Conservation (phyloP, 2,113 vertebrate species). For the Aythya baeri region DNA sequence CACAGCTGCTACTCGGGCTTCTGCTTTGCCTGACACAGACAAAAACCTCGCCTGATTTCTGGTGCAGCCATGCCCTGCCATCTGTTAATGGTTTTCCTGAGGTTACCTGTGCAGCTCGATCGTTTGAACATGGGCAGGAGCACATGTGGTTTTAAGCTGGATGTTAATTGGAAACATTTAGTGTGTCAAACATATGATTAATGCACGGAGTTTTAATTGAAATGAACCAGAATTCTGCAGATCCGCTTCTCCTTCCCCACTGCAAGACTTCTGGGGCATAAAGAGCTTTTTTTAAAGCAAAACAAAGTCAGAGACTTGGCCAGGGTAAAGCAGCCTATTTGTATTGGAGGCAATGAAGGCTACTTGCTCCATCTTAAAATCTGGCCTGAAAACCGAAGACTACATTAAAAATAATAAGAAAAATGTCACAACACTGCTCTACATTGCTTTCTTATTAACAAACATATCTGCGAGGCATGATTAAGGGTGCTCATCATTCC, state of each 20-base stretch:
- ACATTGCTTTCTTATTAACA: constrained; percentile 5
- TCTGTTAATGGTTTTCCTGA: constrained; percentile 71
- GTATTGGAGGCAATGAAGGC: not conserved
- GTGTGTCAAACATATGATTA: constrained; percentile 72
- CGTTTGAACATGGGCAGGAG: constrained; percentile 54
- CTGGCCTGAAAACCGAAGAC: not conserved
- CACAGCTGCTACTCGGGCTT: constrained; percentile 2
- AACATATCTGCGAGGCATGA: constrained; percentile 3
- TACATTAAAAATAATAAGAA: not conserved
- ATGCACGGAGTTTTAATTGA: constrained; percentile 71
- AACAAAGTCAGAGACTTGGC: not conserved
- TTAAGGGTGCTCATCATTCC: constrained; percentile 12
- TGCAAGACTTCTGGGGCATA: not conserved
- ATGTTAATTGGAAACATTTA: constrained; percentile 79
- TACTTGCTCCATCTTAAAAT: not conserved
- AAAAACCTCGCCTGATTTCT: not conserved
- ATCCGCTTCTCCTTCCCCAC: constrained; percentile 20
- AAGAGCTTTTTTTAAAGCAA: constrained; percentile 13
- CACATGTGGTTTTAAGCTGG: constrained; percentile 77
- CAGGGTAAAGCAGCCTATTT: not conserved
- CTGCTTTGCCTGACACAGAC: not conserved
- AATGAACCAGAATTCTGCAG: constrained; percentile 64
- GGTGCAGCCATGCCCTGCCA: constrained; percentile 49
- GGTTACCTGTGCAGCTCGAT: constrained; percentile 73
- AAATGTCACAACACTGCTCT: not conserved